Base-by-base conservation (phyloP, 2,113 vertebrate genomes). In the Brachionichthys hirsutus region DNA sequence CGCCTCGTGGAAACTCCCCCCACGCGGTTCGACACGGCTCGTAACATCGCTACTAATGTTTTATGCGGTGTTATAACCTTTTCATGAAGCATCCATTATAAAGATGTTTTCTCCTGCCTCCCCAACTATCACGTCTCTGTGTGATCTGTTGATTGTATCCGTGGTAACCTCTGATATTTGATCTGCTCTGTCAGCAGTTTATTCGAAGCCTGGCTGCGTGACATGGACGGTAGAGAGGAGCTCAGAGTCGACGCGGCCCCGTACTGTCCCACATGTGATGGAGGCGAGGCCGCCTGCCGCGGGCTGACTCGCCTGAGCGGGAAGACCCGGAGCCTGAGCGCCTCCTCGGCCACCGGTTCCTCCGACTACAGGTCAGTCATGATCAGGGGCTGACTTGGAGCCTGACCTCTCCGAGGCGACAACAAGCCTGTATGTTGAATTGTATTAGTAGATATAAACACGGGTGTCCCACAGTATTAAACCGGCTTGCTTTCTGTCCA, bases 321-420 rank as follows among this genome's bases (percentile, higher is more conserved):
- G 20, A 97, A 97, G 85, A 83, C 91, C 50, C 92, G 95, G 34
- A 99, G 97, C 58, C 77, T 98, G 71, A 98, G 96, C 2, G 91
- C 93, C 36, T 94, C 95, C 0, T 93, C 95, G 0, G 93, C 91
- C 57, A 53, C 87, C 30, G 88, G 89, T 56, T 92, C 91, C 68
- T 91, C 89, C 40, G 94, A 95, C 56, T 96, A 94, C 92, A 94
- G 94, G 97, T 98, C 80, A 3, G 58, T 22, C 30, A 41, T 5
- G 4, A 46, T 19, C 17, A 16, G 43, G 43, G 43, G 11, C 45
- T 20, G 16, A 46, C 17, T 8, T 13, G 4, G 35, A 47, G 12
- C 17, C 10, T 4, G 12, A n/a, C 8, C 44, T 2, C 3, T 12
- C n/a, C 36, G 5, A 17, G n/a, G 18, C 34, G 42, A 11, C 10